Conservation (phyloP, 2,797 vertebrate genomes). For the Chaenodraco wilsoni region DNA sequence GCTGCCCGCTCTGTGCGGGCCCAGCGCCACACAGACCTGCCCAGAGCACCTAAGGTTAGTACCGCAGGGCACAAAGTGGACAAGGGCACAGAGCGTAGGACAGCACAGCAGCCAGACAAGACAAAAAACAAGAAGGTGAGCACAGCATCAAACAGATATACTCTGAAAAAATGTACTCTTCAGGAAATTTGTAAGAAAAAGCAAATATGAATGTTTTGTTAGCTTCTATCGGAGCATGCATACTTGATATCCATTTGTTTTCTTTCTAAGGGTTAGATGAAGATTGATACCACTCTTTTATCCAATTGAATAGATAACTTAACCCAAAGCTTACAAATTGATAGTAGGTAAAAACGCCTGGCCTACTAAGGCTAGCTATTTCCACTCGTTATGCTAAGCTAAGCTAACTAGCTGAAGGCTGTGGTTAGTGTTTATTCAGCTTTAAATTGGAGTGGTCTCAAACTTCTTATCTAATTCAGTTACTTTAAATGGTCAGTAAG, state of each 20-base stretch:
- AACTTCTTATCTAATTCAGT: neutral
- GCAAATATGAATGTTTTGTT: slow-evolving; percentile 8
- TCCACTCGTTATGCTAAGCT: slow-evolving; percentile 10
- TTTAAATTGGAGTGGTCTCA: neutral
- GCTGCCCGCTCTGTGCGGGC: slow-evolving; percentile 92
- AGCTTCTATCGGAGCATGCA: slow-evolving; percentile 20
- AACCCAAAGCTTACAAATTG: neutral
- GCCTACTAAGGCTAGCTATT: neutral
- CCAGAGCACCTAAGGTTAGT: slow-evolving; percentile 93
- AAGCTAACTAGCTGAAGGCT: neutral
- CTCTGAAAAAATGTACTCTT: slow-evolving; percentile 22
- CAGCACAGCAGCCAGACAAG: slow-evolving; percentile 79
- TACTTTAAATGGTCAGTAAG: neutral
- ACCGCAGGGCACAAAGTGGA: slow-evolving; percentile 71
- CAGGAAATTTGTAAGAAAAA: slow-evolving; percentile 18
- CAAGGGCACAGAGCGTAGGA: slow-evolving; percentile 77
- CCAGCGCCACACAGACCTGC: slow-evolving; percentile 95
- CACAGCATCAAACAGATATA: slow-evolving; percentile 44
- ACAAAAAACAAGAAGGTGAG: slow-evolving; percentile 85
- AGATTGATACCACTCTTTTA: neutral
- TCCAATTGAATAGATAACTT: too few relatives aligned
- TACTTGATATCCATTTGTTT: neutral
- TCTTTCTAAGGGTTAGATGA: neutral
- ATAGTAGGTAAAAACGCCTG: neutral
- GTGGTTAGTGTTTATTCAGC: neutral